Evolutionary conservation across 2,888 invertebrate species (phyloP).

Genomic region (Drosophila emarginata): DNA sequence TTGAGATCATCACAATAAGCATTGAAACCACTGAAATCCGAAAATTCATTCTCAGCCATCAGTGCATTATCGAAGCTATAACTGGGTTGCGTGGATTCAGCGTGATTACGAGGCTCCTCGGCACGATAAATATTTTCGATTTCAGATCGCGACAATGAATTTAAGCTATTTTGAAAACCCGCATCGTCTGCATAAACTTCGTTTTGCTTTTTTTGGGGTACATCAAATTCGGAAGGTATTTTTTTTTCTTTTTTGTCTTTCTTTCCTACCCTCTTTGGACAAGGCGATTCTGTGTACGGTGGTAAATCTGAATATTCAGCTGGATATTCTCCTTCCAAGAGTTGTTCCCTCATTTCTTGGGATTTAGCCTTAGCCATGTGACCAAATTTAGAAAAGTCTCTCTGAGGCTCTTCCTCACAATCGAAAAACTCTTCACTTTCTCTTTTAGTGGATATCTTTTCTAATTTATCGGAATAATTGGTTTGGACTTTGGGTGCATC

Average conservation of each 20-base stretch:
- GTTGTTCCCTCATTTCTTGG: neutral
- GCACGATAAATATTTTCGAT: neutral
- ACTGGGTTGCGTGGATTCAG: too few species aligned
- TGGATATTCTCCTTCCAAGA: constrained; percentile 10
- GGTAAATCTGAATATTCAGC: neutral
- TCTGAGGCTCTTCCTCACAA: neutral
- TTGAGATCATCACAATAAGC: too few species aligned
- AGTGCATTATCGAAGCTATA: too few species aligned
- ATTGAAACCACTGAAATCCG: too few species aligned
- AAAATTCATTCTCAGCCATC: too few species aligned
- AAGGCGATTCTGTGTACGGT: neutral
- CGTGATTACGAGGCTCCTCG: too few species aligned
- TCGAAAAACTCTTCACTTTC: neutral
- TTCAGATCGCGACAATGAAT: too few species aligned
- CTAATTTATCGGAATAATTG: neutral
- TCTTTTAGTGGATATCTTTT: too few species aligned
- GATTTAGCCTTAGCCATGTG: constrained; percentile 4
- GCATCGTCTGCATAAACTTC: neutral
- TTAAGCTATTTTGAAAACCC: neutral
- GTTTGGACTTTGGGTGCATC: neutral
- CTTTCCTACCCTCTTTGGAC: neutral
- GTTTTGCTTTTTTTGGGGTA: neutral
- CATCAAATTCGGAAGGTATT: neutral
- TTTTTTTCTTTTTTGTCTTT: neutral
- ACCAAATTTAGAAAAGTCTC: neutral